Conservation (phyloP, 2,113 vertebrate species). For the Tachysurus vachellii region DNA sequence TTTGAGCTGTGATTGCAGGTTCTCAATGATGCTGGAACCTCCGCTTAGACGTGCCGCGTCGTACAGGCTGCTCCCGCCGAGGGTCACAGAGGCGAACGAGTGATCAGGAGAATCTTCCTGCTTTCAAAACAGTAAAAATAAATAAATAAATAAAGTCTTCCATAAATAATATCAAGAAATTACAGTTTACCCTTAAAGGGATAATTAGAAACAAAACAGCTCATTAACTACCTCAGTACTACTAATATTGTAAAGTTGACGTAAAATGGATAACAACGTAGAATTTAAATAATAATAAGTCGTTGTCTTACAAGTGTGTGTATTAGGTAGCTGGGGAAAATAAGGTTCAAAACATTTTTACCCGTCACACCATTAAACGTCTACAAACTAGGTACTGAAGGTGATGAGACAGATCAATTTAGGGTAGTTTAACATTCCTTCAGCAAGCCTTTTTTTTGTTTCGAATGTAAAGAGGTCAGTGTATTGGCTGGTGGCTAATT, state of each 20-base stretch:
- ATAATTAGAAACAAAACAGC: not conserved
- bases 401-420: not conserved
- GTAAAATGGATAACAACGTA: too few species aligned
- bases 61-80: constrained; percentile 87
- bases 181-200: not conserved
- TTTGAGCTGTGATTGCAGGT: constrained; percentile 95
- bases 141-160: not conserved
- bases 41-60: constrained; percentile 90
- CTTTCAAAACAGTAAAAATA: not conserved
- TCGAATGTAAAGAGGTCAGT: not conserved
- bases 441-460: not conserved
- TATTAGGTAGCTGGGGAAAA: too few species aligned
- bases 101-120: constrained; percentile 90
- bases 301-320: too few species aligned
- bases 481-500: not conserved
- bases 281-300: too few species aligned
- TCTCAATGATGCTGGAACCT: constrained; percentile 95
- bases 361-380: not conserved
- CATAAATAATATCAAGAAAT: not conserved
- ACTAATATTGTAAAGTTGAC: too few species aligned
- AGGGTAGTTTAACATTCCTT: not conserved
- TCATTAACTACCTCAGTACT: not conserved
- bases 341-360: too few species aligned
- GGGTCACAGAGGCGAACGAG: constrained; percentile 77
- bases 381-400: not conserved